Conservation (phyloP, 2,113 vertebrate genomes). For the Indicator indicator region DNA sequence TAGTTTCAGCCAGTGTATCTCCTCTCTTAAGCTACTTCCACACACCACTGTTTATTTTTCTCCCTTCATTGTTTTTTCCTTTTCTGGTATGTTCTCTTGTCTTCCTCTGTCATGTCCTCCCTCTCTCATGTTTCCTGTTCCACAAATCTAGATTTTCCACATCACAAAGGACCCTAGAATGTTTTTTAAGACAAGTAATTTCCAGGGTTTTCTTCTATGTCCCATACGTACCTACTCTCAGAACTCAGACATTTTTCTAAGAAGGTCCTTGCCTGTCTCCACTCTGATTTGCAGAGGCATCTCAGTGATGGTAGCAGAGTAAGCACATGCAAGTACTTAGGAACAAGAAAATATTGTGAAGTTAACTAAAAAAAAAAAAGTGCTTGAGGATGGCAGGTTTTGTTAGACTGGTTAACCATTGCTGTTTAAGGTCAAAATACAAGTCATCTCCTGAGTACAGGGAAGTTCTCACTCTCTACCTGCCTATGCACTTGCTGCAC, state of each 20-base stretch:
- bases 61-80: background rate
- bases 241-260: background rate
- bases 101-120: background rate
- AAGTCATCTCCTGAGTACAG: background rate
- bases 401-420: background rate
- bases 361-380: background rate
- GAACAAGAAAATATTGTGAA: background rate
- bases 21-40: background rate
- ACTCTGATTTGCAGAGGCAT: background rate
- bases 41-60: background rate
- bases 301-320: background rate
- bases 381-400: background rate
- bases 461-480: background rate
- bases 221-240: background rate
- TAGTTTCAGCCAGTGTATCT: background rate
- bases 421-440: background rate
- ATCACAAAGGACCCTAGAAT: background rate
- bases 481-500: background rate
- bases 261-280: background rate
- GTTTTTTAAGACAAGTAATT: background rate
- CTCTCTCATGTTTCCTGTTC: background rate
- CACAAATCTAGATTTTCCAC: background rate
- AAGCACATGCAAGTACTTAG: background rate
- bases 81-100: background rate
- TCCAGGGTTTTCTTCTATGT: background rate